Percentiles rank a stretch among this genome's conserved stretches.
Conservation (phyloP, 2,888 invertebrate species). For the Thumatha senex region DNA sequence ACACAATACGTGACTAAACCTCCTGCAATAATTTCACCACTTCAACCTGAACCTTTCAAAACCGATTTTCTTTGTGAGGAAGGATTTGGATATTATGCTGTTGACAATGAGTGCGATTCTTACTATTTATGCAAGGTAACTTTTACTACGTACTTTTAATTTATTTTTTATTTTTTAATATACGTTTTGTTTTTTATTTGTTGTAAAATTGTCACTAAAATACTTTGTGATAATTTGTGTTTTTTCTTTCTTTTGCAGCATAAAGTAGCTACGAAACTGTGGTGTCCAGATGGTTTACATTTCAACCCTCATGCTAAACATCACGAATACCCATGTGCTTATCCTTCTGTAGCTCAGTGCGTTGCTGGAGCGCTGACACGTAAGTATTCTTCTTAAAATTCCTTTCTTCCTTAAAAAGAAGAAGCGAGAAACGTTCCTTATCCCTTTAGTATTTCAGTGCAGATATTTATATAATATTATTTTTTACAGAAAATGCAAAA, state of each 20-base stretch:
- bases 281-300: constrained; percentile 89
- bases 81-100: constrained; percentile 55
- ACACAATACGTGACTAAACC: not conserved
- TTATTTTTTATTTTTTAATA: not conserved
- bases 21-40: not conserved
- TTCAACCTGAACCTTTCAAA: not conserved
- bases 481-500: constrained; percentile 25
- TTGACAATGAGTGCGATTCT: constrained; percentile 86
- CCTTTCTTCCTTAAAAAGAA: not conserved
- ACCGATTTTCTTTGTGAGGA: constrained; percentile 29
- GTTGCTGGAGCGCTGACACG: constrained; percentile 73
- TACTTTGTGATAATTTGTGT: too few species aligned
- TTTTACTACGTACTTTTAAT: not conserved
- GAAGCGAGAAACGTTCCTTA: too few species aligned
- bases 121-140: constrained; percentile 79
- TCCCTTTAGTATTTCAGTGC: not conserved
- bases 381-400: constrained; percentile 26
- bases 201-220: too few species aligned
- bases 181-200: too few species aligned
- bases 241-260: constrained; percentile 51
- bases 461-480: not conserved
- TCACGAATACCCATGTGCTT: constrained; percentile 88
- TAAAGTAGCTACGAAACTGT: constrained; percentile 84
- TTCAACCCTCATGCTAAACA: constrained; percentile 85
- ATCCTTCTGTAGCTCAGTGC: constrained; percentile 90